Evolutionary conservation across 2,113 vertebrate species (phyloP).

Genomic region (Etheostoma spectabile): DNA sequence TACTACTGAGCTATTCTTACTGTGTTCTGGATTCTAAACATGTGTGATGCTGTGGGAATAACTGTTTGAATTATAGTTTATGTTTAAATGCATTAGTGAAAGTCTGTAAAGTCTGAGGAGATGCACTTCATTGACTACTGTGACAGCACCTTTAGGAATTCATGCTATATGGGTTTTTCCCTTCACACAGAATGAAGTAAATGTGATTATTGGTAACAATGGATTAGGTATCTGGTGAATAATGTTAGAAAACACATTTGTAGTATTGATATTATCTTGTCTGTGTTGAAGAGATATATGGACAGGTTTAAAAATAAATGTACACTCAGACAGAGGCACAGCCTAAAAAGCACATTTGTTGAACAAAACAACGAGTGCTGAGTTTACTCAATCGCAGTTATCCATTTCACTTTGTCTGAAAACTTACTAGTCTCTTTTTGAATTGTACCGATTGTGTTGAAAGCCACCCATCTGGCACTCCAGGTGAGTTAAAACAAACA

Average conservation of each 20-base stretch:
- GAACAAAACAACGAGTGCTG: background rate
- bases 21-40: background rate
- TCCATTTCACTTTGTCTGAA: background rate
- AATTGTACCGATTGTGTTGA: background rate
- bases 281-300: too few relatives aligned
- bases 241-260: background rate
- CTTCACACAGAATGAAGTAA: background rate
- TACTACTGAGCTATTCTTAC: background rate
- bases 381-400: too few relatives aligned
- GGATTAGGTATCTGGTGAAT: background rate
- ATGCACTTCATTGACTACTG: background rate
- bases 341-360: background rate
- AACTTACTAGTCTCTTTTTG: background rate
- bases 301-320: too few relatives aligned
- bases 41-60: background rate
- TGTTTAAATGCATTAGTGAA: background rate
- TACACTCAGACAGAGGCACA: background rate
- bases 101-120: background rate
- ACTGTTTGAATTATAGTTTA: background rate
- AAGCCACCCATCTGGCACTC: background rate
- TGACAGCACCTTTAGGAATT: background rate
- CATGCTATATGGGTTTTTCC: background rate
- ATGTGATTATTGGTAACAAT: background rate
- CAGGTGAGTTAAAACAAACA: slow-evolving; percentile 2
- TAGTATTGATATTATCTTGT: too few relatives aligned